Conservation (phyloP, 2,888 invertebrate species). For the Amphipoea lucens region DNA sequence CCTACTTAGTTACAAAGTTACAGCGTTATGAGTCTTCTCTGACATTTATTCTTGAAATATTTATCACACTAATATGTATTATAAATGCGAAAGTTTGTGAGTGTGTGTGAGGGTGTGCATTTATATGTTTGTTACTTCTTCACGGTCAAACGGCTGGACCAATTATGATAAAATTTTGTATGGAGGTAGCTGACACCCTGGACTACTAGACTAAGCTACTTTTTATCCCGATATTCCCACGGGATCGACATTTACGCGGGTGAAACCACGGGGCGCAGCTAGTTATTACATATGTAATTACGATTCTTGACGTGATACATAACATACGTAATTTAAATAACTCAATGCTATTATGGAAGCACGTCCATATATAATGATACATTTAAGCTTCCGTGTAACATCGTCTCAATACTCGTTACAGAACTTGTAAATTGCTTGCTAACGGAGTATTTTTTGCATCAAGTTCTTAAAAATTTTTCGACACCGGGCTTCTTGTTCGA, state of each 20-base stretch:
- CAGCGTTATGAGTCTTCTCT: conserved; percentile 5
- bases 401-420: conserved; percentile 65
- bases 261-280: no score
- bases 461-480: conserved; percentile 65
- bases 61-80: conserved; percentile 9
- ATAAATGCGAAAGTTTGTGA: no score
- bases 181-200: no score
- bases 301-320: conserved; percentile 36
- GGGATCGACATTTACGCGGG: no score
- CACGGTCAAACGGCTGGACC: no score
- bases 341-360: conserved; percentile 66
- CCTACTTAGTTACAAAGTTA: conserved; percentile 3
- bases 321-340: conserved; percentile 49
- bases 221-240: no score
- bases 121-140: no score
- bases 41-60: conserved; percentile 33
- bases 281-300: conserved; percentile 50
- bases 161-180: no score
- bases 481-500: conserved; percentile 52
- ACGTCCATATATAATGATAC: conserved; percentile 54
- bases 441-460: conserved; percentile 73
- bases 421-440: conserved; percentile 71
- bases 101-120: no score
- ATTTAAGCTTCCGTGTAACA: conserved; percentile 71
- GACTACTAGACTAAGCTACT: no score